phyloP scores from a whole-genome alignment of 2,113 vertebrate genomes.

The Rhinoderma darwinii region DNA sequence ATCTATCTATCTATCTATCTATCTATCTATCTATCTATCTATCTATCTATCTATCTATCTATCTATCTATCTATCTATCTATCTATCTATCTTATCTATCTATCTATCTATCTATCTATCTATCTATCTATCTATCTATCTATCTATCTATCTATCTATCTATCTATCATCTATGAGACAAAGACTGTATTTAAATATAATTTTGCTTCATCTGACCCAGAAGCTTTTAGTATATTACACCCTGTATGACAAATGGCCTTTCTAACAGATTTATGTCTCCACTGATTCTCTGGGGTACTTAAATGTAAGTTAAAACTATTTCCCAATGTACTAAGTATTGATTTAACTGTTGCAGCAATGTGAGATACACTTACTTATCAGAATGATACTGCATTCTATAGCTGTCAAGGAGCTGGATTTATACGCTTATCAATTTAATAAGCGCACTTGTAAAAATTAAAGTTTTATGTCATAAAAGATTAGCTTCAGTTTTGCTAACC shows the following conservation, averaged over 20 bases:
- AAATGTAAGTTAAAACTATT: slow-evolving; percentile 61
- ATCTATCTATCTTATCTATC: not conserved
- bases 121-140: slow-evolving; percentile 20
- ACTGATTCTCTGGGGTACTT: slow-evolving; percentile 54
- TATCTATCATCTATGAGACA: slow-evolving; percentile 7
- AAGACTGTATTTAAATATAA: slow-evolving; percentile 17
- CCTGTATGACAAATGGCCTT: slow-evolving; percentile 54
- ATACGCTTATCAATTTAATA: slow-evolving; percentile 60
- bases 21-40: slow-evolving; percentile 23
- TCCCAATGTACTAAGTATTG: slow-evolving; percentile 59
- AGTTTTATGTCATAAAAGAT: slow-evolving; percentile 59
- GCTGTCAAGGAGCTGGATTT: slow-evolving; percentile 52
- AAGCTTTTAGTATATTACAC: slow-evolving; percentile 59
- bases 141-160: slow-evolving; percentile 29
- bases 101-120: slow-evolving; percentile 23
- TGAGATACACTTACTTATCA: slow-evolving; percentile 54
- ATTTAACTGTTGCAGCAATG: slow-evolving; percentile 50
- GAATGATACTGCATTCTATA: slow-evolving; percentile 41
- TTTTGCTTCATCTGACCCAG: slow-evolving; percentile 9
- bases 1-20: slow-evolving; percentile 29
- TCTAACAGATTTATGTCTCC: slow-evolving; percentile 57
- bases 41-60: slow-evolving; percentile 12
- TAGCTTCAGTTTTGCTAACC: slow-evolving; percentile 40
- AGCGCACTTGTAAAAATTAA: slow-evolving; percentile 60
- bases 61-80: not conserved